Percentiles rank a stretch among this genome's conserved stretches.
phyloP scores from a whole-genome alignment of 2,797 vertebrate species.

The Cuculus canorus region DNA sequence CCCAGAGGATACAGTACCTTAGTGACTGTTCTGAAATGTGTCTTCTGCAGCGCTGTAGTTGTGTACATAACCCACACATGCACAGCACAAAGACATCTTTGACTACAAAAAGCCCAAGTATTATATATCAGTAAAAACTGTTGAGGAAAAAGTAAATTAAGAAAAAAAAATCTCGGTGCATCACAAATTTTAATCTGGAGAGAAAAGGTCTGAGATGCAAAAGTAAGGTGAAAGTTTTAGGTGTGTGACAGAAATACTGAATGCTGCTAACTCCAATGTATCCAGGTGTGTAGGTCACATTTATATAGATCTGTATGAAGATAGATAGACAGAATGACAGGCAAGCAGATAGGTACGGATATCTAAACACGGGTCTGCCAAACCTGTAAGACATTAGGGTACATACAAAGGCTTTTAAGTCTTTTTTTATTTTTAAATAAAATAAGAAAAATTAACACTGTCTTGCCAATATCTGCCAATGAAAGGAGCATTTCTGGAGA shows the following conservation, averaged over 20 bases:
- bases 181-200: not conserved
- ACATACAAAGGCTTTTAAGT: not conserved
- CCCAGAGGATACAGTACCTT: not conserved
- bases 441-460: not conserved
- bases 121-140: not conserved
- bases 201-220: not conserved
- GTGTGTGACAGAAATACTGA: not conserved
- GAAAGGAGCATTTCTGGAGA: not conserved
- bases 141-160: not conserved
- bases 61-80: rapidly evolving
- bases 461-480: not conserved
- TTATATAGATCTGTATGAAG: not conserved
- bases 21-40: not conserved
- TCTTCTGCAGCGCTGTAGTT: not conserved
- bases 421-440: not conserved
- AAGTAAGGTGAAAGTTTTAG: not conserved
- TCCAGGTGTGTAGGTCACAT: not conserved
- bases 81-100: not conserved
- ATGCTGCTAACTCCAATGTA: not conserved
- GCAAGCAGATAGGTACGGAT: not conserved
- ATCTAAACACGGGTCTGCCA: not conserved
- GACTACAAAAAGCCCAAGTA: not conserved
- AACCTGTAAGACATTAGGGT: not conserved
- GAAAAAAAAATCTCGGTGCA: not conserved
- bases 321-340: not conserved